phyloP scores from a whole-genome alignment of 2,113 vertebrate genomes.

The Gymnogyps californianus region DNA sequence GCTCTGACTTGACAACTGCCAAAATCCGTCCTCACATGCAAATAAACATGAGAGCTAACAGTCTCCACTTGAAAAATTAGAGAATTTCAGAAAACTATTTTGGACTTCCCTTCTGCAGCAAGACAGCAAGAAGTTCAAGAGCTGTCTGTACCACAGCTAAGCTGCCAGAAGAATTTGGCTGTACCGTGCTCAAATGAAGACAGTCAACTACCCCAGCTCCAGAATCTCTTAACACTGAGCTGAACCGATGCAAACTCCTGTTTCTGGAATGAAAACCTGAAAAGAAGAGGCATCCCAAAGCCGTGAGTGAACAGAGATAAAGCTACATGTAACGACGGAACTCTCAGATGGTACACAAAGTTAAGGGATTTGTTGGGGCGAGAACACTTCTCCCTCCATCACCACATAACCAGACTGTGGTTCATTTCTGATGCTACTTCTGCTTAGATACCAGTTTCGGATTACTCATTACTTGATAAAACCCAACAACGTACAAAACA shows the following conservation, averaged over 20 bases:
- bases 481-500: not conserved
- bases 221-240: not conserved
- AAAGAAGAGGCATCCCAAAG: not conserved
- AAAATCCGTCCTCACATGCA: not conserved
- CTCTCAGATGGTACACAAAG: not conserved
- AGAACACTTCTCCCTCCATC: not conserved
- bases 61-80: not conserved
- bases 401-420: not conserved
- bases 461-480: not conserved
- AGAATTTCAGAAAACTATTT: not conserved
- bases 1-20: not conserved
- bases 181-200: not conserved
- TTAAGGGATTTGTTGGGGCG: not conserved
- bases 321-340: not conserved
- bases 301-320: not conserved
- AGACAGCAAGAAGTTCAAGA: not conserved
- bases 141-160: not conserved
- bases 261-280: not conserved
- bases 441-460: not conserved
- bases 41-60: not conserved
- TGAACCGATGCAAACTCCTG: not conserved
- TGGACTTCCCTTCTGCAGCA: not conserved
- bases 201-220: not conserved
- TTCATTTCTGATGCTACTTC: not conserved
- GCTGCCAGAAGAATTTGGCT: slow-evolving; percentile 7